phyloP scores from a whole-genome alignment of 2,888 invertebrate genomes.

The Prosapia bicincta region DNA sequence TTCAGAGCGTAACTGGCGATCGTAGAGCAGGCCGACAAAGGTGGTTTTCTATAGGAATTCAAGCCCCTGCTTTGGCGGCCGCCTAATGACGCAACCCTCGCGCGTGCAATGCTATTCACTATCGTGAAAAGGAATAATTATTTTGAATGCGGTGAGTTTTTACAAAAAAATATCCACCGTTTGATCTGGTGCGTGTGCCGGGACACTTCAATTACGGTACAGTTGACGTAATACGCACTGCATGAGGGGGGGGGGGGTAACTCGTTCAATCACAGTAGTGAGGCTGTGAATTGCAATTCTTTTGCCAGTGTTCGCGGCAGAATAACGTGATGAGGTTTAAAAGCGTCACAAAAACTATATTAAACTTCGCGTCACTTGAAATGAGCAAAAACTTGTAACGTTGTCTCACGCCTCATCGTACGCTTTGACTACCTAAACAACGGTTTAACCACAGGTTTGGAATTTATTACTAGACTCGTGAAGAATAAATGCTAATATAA shows the following conservation, averaged over 20 bases:
- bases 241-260: neutral
- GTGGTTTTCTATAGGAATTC: neutral
- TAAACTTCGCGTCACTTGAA: too few relatives aligned
- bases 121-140: neutral
- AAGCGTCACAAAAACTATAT: too few relatives aligned
- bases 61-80: neutral
- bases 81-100: neutral
- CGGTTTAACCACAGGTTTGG: too few relatives aligned
- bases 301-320: too few relatives aligned
- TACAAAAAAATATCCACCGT: neutral
- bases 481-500: too few relatives aligned
- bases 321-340: too few relatives aligned
- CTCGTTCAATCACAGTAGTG: neutral
- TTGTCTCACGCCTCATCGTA: too few relatives aligned
- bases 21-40: neutral
- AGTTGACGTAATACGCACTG: neutral
- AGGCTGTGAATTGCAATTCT: neutral
- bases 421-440: too few relatives aligned
- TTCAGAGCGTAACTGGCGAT: neutral
- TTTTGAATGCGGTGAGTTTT: neutral
- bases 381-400: too few relatives aligned
- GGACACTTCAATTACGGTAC: neutral
- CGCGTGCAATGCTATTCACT: neutral
- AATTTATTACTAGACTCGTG: too few relatives aligned
- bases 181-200: neutral